Percentiles rank a stretch among this genome's conserved stretches.
phyloP scores from a whole-genome alignment of 30 jellyfish, hydroid and myxozoan species.

The Pseudorhiza aurosa region DNA sequence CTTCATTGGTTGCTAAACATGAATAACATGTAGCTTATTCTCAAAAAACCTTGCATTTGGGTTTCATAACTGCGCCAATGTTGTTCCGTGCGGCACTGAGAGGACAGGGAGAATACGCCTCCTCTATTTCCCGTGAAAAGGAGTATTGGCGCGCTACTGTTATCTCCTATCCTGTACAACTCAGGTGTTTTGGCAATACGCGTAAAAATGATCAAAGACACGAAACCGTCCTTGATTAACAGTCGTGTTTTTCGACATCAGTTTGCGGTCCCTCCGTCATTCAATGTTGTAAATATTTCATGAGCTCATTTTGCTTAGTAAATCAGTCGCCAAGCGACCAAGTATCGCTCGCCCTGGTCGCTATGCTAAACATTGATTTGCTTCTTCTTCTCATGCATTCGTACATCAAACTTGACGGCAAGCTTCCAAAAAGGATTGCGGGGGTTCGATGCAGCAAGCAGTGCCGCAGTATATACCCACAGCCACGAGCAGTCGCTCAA shows the following conservation, averaged over 20 bases:
- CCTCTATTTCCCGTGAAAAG: neutral
- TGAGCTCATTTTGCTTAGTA: slow-evolving; percentile 16
- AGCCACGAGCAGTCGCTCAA: too few species aligned
- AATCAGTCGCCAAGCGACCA: slow-evolving; percentile 9
- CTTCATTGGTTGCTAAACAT: neutral
- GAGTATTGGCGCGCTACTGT: neutral
- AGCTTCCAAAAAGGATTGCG: too few species aligned
- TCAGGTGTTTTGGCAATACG: neutral
- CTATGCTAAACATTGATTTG: slow-evolving; percentile 8
- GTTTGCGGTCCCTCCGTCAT: slow-evolving; percentile 26
- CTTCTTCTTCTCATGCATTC: neutral
- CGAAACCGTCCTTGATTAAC: neutral
- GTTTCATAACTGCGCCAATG: neutral
- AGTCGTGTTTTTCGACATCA: neutral
- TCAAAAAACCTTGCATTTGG: neutral
- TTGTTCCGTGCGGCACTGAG: neutral
- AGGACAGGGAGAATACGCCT: neutral
- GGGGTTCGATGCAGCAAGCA: too few species aligned
- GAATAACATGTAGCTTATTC: neutral
- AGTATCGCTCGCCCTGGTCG: slow-evolving; percentile 9
- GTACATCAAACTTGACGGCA: neutral
- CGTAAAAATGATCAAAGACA: neutral
- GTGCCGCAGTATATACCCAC: too few species aligned
- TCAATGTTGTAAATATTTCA: slow-evolving; percentile 32
- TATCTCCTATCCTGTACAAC: neutral